Evolutionary conservation across 1,140 invertebrate genomes (phyloP).

Genomic region (Ips typographus): DNA sequence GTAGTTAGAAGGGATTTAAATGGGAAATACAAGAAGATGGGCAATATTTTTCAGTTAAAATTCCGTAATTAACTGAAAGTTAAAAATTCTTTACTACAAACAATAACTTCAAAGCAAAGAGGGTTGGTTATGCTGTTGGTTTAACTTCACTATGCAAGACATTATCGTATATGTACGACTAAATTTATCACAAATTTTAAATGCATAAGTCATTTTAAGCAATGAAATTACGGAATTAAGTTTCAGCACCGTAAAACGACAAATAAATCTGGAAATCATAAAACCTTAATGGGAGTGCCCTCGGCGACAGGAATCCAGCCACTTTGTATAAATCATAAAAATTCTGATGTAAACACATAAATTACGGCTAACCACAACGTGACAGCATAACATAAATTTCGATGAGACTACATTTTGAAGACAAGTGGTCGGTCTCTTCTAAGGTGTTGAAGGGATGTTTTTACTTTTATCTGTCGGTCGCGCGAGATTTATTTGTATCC

Average conservation of each 20-base stretch:
- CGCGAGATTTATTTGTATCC: background rate
- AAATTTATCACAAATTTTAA: background rate
- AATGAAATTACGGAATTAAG: conserved; percentile 17
- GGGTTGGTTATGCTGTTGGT: no score
- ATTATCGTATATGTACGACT: background rate
- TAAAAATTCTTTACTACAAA: no score
- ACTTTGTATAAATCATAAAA: conserved; percentile 36
- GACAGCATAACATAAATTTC: conserved; percentile 32
- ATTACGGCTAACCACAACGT: conserved; percentile 26
- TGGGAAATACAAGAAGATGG: conserved; percentile 7
- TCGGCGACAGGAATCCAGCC: conserved; percentile 27
- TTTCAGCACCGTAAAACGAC: conserved; percentile 11
- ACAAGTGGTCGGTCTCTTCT: conserved; percentile 20
- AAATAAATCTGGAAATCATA: conserved; percentile 26
- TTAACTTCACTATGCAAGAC: background rate
- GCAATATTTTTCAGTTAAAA: conserved; percentile 4
- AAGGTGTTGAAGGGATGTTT: conserved; percentile 26
- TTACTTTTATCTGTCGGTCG: background rate
- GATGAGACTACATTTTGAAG: conserved; percentile 31
- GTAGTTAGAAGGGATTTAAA: conserved; percentile 18
- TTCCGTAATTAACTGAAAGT: no score
- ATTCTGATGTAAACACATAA: conserved; percentile 36
- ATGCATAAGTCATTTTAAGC: background rate
- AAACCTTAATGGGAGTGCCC: conserved; percentile 25
- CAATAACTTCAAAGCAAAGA: no score